Conservation (phyloP, 2,113 vertebrate genomes). For the Notothenia coriiceps region DNA sequence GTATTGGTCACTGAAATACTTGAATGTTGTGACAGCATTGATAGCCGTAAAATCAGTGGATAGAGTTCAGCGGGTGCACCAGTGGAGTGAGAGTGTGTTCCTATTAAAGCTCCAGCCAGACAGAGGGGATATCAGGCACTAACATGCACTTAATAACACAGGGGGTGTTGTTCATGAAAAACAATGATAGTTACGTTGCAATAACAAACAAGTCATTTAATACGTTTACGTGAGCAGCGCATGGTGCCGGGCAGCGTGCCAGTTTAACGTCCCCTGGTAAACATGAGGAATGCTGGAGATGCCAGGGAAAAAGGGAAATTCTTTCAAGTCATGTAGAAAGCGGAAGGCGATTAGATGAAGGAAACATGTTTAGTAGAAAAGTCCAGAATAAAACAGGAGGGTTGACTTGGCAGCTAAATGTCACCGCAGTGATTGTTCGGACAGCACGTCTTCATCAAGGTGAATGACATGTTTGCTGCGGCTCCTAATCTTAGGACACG, state of each 20-base stretch:
- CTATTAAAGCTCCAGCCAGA: conserved; percentile 26
- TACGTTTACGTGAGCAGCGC: conserved; percentile 17
- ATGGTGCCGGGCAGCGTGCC: neutral
- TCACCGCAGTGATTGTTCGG: neutral
- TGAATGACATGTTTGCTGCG: conserved; percentile 12
- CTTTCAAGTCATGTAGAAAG: no score
- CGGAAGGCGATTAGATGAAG: no score
- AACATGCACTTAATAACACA: conserved; percentile 11
- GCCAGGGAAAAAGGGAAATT: no score
- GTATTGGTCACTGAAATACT: neutral
- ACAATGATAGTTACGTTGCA: neutral
- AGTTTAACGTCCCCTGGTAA: neutral
- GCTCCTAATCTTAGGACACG: conserved; percentile 37
- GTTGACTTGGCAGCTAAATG: neutral
- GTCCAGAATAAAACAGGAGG: neutral
- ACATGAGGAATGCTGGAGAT: neutral
- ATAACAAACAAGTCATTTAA: conserved; percentile 31
- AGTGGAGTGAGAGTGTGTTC: conserved; percentile 26
- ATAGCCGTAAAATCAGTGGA: neutral
- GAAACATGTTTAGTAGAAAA: neutral
- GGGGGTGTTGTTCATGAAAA: neutral
- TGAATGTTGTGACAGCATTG: neutral
- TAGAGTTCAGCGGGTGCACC: conserved; percentile 31
- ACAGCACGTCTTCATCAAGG: conserved; percentile 37
- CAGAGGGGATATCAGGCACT: conserved; percentile 22